A percentile compares a stretch with the other conserved stretches of the same genome.
Conservation (phyloP, 2,888 invertebrate species). For the Sthenelais limicola region DNA sequence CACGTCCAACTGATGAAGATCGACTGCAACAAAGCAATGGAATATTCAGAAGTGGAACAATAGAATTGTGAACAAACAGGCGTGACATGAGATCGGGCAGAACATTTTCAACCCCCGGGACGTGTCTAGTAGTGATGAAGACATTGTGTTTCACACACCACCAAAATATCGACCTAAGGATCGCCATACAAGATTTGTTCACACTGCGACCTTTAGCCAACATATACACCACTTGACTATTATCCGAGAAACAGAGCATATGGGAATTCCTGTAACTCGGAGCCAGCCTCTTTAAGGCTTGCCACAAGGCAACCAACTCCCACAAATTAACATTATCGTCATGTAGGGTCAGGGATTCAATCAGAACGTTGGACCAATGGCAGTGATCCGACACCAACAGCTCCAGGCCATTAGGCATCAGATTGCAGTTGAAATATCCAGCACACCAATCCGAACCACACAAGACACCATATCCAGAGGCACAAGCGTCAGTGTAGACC, state of each 20-base stretch:
- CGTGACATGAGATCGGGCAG: background rate
- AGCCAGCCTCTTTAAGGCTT: too few species aligned
- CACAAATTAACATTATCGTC: too few species aligned
- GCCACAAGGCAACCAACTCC: too few species aligned
- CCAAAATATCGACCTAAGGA: background rate
- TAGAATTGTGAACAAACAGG: background rate
- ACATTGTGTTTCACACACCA: background rate
- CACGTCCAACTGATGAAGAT: background rate
- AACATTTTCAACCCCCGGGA: background rate
- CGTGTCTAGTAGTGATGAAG: background rate
- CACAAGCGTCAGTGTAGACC: too few species aligned
- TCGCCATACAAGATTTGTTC: background rate
- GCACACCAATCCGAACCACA: too few species aligned
- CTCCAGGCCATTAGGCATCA: too few species aligned
- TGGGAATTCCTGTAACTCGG: too few species aligned
- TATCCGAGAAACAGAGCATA: background rate
- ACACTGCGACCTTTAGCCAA: background rate
- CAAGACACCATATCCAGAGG: too few species aligned
- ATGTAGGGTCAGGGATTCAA: too few species aligned
- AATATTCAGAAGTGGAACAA: background rate
- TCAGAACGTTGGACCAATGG: too few species aligned
- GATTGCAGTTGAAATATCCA: too few species aligned
- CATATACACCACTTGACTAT: background rate
- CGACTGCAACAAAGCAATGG: background rate
- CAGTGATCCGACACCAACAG: too few species aligned